Percentiles rank a stretch among this genome's conserved stretches.
Conservation (phyloP, 2,888 invertebrate genomes). For the Melanophora roralis region DNA sequence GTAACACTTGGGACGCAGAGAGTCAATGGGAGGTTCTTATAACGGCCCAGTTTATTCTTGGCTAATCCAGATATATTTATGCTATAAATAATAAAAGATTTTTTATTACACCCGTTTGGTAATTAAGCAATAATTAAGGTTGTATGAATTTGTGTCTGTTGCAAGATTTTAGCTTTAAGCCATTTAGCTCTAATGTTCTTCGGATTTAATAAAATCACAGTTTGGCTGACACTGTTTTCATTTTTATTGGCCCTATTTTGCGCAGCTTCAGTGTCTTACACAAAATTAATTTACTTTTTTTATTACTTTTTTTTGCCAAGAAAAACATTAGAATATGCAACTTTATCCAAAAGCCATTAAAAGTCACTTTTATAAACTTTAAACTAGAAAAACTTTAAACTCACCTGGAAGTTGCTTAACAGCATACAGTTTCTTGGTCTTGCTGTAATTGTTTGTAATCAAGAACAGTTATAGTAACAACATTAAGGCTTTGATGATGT, state of each 20-base stretch:
- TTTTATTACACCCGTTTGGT: too few relatives aligned
- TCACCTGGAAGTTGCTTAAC: slow-evolving; percentile 45
- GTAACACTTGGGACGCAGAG: too few relatives aligned
- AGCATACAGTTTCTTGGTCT: slow-evolving; percentile 5
- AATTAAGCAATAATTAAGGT: too few relatives aligned
- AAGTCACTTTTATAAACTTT: slow-evolving; percentile 72
- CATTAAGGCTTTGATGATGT: not conserved
- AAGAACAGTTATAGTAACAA: slow-evolving; percentile 4
- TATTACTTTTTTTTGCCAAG: not conserved
- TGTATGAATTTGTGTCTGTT: too few relatives aligned
- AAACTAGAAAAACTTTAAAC: slow-evolving; percentile 58
- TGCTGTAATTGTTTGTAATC: slow-evolving; percentile 40
- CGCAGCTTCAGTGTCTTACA: not conserved
- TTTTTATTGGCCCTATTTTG: not conserved
- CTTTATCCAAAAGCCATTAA: slow-evolving; percentile 74
- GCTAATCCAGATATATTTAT: too few relatives aligned
- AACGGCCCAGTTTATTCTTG: too few relatives aligned
- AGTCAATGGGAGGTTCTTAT: too few relatives aligned
- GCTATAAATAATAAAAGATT: too few relatives aligned
- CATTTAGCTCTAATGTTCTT: too few relatives aligned
- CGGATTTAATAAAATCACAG: too few relatives aligned
- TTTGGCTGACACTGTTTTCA: too few relatives aligned
- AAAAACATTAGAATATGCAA: slow-evolving; percentile 49
- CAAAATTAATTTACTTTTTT: not conserved
- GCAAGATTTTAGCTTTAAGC: too few relatives aligned